Percentiles rank a stretch among this genome's conserved stretches.
Conservation (phyloP, 2,113 vertebrate species). For the Ovibos moschatus region DNA sequence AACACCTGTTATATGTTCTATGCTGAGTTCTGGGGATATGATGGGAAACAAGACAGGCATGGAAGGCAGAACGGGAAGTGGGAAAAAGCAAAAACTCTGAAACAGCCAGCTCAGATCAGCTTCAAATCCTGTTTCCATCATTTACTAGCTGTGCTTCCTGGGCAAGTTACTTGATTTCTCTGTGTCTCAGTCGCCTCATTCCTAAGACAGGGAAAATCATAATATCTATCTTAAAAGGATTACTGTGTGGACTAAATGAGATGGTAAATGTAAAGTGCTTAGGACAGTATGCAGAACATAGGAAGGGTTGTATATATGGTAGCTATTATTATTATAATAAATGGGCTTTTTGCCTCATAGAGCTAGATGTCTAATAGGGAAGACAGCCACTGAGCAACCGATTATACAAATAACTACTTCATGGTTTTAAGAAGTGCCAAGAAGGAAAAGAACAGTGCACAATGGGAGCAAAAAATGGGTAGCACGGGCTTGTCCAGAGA, state of each 20-base stretch:
- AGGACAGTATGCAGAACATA: neutral
- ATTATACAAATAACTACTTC: neutral
- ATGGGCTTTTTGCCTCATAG: neutral
- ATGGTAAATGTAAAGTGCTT: neutral
- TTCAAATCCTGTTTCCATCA: neutral
- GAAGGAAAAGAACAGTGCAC: neutral
- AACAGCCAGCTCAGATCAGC: neutral
- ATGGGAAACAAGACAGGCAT: neutral
- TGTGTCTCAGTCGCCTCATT: neutral
- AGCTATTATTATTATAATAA: neutral
- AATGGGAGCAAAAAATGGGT: neutral
- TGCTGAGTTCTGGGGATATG: neutral
- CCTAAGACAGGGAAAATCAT: neutral
- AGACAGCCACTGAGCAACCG: neutral
- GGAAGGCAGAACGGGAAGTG: neutral
- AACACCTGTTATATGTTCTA: neutral
- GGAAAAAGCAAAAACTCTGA: neutral
- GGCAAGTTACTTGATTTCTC: neutral
- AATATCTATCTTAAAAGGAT: neutral
- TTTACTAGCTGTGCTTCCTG: neutral
- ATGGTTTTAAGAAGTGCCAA: neutral
- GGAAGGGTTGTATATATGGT: neutral
- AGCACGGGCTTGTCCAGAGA: neutral
- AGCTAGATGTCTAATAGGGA: neutral
- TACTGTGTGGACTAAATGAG: neutral